Evolutionary conservation across 2,113 vertebrate genomes (phyloP).

Genomic region (Natator depressus): DNA sequence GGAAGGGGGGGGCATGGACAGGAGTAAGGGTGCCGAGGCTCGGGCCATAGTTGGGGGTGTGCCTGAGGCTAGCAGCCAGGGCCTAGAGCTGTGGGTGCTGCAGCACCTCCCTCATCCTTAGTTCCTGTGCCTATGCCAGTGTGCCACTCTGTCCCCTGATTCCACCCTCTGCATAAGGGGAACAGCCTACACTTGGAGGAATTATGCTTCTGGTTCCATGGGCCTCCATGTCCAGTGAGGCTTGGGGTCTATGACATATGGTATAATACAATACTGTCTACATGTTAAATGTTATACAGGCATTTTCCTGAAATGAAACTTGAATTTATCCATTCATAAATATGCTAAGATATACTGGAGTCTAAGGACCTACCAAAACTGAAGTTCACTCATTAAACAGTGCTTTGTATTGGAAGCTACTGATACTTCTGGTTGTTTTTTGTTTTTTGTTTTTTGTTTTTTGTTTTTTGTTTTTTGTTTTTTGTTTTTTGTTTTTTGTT

Average conservation of each 20-base stretch:
- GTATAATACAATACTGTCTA: accelerated
- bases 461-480: background rate
- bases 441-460: accelerated
- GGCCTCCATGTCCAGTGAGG: background rate
- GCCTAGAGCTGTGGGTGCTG: too few species aligned
- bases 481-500: background rate
- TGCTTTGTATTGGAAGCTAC: background rate
- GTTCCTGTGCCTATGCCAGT: too few species aligned
- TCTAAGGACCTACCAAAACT: conserved; percentile 22
- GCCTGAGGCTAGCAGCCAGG: too few species aligned
- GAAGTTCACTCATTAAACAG: background rate
- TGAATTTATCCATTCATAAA: background rate
- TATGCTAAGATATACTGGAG: background rate
- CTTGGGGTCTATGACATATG: background rate
- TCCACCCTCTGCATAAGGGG: background rate
- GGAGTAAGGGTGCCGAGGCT: too few species aligned
- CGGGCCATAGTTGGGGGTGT: too few species aligned
- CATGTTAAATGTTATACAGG: conserved; percentile 37
- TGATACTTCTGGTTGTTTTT: background rate
- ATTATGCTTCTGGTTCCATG: background rate
- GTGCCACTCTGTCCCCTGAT: background rate
- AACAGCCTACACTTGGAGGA: background rate
- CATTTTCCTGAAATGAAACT: conserved; percentile 37
- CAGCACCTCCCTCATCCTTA: too few species aligned
- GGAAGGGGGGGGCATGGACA: too few species aligned